phyloP scores from a whole-genome alignment of 2,888 invertebrate species.

The Diadegma fenestrale region DNA sequence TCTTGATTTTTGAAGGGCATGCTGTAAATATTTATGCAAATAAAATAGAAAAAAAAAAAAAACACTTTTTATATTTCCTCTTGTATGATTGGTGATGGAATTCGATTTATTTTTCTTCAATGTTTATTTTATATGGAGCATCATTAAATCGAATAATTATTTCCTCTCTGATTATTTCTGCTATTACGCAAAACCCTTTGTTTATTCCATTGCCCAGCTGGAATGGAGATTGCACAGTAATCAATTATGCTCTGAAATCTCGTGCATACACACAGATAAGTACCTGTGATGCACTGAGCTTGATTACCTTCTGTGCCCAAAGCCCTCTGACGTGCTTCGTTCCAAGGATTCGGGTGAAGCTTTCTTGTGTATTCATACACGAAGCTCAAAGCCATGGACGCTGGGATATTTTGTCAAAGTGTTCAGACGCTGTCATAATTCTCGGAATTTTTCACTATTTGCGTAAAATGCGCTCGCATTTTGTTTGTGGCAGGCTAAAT shows the following conservation, averaged over 20 bases:
- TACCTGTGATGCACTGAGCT: constrained; percentile 29
- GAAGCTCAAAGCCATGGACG: neutral
- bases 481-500: no score
- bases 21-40: no score
- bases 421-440: neutral
- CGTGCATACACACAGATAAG: constrained; percentile 37
- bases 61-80: no score
- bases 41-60: no score
- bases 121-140: neutral
- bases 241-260: constrained; percentile 30
- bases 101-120: neutral
- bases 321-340: constrained; percentile 48
- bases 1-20: no score
- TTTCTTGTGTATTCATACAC: neutral
- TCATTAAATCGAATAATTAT: neutral
- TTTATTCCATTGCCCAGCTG: neutral
- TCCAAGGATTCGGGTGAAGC: constrained; percentile 30
- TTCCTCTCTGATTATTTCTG: neutral
- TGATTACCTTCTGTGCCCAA: constrained; percentile 52
- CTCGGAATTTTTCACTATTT: neutral
- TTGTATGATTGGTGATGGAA: no score
- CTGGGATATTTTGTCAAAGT: constrained; percentile 36
- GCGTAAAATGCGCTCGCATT: no score
- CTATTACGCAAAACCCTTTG: neutral
- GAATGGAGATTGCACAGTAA: constrained; percentile 7